These are phyloP conservation scores for Drosophila mettleri DNA, from an alignment of 2,888 invertebrate genomes.

Conservation along the genomic window DNA sequence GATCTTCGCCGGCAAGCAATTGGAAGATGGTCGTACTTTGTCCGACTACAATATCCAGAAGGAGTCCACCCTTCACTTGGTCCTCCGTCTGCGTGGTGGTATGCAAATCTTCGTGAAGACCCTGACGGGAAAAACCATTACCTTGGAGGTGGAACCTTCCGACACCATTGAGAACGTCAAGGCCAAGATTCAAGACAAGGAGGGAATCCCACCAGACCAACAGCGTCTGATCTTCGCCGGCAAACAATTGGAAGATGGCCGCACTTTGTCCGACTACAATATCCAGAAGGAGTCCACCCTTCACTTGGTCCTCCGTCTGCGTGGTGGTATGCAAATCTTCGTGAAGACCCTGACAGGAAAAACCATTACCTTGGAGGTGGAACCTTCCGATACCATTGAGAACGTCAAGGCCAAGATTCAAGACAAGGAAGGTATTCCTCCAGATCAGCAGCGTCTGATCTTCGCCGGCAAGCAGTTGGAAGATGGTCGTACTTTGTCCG, in stretches of 20 bases:
- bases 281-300: conserved; percentile 96
- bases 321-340: conserved; percentile 89
- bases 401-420: conserved; percentile 51
- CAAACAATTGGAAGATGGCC: conserved; percentile 95
- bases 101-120: conserved; percentile 82
- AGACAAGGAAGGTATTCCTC: conserved; percentile 55
- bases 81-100: conserved; percentile 94
- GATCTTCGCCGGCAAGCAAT: conserved; percentile 77
- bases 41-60: conserved; percentile 87
- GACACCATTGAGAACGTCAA: conserved; percentile 68
- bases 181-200: conserved; percentile 75
- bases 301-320: conserved; percentile 92
- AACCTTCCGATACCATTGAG: conserved; percentile 42
- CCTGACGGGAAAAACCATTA: conserved; percentile 50
- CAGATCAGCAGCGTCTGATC: conserved; percentile 52
- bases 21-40: conserved; percentile 93
- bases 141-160: conserved; percentile 40
- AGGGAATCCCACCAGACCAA: conserved; percentile 77
- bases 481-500: conserved; percentile 94
- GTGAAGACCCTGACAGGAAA: conserved; percentile 51
- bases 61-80: conserved; percentile 86
- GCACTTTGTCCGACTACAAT: conserved; percentile 95
- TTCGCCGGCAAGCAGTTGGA: conserved; percentile 86
- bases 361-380: conserved; percentile 46
- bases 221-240: conserved; percentile 76